Base-by-base conservation (phyloP, 2,113 vertebrate species). In the Saccopteryx leptura region DNA sequence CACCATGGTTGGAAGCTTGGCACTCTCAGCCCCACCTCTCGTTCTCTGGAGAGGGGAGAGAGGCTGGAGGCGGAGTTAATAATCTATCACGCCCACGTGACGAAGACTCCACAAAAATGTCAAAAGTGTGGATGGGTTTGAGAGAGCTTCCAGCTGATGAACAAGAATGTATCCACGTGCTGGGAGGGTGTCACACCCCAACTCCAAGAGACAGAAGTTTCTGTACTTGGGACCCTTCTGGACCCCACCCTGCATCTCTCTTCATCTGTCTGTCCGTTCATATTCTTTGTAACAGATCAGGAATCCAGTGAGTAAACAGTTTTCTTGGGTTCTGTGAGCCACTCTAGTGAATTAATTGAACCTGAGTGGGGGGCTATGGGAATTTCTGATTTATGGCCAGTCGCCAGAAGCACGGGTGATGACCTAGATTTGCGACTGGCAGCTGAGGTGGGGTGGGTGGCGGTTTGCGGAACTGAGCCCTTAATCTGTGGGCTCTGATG, bases 31-130 rank as follows among this genome's bases (percentile, higher is more conserved):
- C 65, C 33, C 60, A 69, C 11, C 1, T 48, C 26, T 17, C 28
- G n/a, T 15, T 69, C 11, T 78, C 84, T 15, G 31, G 48, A 93
- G 66, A 26, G 17, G 31, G 33, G 13, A 71, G 46, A 72, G 56
- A 18, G 14, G 26, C 19, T 7, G 21, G 14, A 7, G 23, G 75
- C 15, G n/a, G 28, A 72, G 56, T 56, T 54, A 72, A 63, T 24
- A 15, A 63, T 39, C 4, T 2, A 46, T n/a, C 58, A 11, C 1
- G 13, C 23, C 39, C 21, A 54, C 0, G 0, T 74, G n/a, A 52
- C 18, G n/a, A 72, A 63, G 31, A 65, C 56, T 54, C 46, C 56
- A 46, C 31, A 71, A 65, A 78, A 33, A 56, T n/a, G n/a, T 68
- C 58, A 12, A 50, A 74, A 56, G n/a, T 39, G 31, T 9, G 13